phyloP scores from a whole-genome alignment of 1,140 invertebrate species.

The Drosophila kohkoa region DNA sequence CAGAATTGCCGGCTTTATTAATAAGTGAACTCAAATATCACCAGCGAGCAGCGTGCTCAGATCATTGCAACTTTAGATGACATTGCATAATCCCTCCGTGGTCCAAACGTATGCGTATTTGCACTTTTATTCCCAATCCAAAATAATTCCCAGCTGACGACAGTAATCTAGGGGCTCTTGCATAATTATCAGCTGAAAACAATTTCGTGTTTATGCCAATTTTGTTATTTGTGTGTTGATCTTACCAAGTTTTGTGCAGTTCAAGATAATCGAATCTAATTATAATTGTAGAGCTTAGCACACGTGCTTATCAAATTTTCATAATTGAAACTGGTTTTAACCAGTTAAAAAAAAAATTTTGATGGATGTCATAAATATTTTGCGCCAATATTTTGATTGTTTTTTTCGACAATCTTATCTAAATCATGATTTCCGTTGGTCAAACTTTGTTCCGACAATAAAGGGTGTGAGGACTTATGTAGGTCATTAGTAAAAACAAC shows the following conservation, averaged over 20 bases:
- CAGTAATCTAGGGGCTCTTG: neutral
- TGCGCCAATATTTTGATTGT: neutral
- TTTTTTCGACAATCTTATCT: constrained; percentile 18
- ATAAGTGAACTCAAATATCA: constrained; percentile 45
- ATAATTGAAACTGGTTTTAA: neutral
- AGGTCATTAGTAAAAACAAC: neutral
- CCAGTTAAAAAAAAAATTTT: constrained; percentile 13
- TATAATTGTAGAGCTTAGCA: constrained; percentile 9
- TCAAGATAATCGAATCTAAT: constrained; percentile 1
- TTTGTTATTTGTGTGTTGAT: neutral
- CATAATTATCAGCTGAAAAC: constrained; percentile 29
- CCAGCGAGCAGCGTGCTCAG: constrained; percentile 44
- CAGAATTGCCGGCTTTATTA: constrained; percentile 21
- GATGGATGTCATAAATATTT: constrained; percentile 7
- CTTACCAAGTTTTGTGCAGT: neutral
- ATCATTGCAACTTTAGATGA: constrained; percentile 13
- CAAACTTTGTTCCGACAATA: neutral
- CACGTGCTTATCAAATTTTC: constrained; percentile 2
- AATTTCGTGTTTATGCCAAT: constrained; percentile 12
- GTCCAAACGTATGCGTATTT: neutral
- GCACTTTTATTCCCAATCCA: neutral
- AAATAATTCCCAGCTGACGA: constrained; percentile 22
- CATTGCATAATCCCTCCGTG: constrained; percentile 40
- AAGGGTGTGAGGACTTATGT: neutral
- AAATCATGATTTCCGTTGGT: neutral